Conservation (phyloP, 2,113 vertebrate genomes). For the Hipposideros armiger region DNA sequence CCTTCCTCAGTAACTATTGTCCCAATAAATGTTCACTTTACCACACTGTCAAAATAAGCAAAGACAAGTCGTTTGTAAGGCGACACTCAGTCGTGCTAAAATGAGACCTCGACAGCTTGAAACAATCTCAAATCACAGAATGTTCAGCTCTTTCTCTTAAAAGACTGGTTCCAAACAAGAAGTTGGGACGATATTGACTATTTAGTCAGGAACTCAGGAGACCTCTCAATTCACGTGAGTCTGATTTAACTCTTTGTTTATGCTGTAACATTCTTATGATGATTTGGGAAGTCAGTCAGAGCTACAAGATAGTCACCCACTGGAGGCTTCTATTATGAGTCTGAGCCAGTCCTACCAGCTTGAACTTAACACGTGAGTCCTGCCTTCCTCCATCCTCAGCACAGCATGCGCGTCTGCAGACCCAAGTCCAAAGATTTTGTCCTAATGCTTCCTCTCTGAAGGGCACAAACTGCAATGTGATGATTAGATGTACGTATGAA, state of each 20-base stretch:
- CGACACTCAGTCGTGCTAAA: not conserved
- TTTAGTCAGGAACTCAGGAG: not conserved
- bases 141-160: not conserved
- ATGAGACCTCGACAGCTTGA: not conserved
- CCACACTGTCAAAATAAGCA: constrained; percentile 11
- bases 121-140: not conserved
- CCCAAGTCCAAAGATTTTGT: not conserved
- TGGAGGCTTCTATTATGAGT: not conserved
- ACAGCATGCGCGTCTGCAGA: accelerated
- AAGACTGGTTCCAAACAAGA: not conserved
- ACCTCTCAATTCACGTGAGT: not conserved
- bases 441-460: not conserved
- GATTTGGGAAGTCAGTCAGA: not conserved
- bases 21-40: not conserved
- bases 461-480: not conserved
- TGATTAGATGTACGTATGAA: not conserved
- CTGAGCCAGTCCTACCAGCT: not conserved
- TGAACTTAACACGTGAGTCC: not conserved
- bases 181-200: not conserved
- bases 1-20: not conserved
- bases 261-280: not conserved
- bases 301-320: not conserved
- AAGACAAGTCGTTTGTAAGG: not conserved
- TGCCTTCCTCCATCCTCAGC: not conserved
- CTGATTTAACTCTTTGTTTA: not conserved